These are phyloP conservation scores for Podarcis lilfordi DNA, from an alignment of 2,797 vertebrate genomes.

Conservation along the genomic window DNA sequence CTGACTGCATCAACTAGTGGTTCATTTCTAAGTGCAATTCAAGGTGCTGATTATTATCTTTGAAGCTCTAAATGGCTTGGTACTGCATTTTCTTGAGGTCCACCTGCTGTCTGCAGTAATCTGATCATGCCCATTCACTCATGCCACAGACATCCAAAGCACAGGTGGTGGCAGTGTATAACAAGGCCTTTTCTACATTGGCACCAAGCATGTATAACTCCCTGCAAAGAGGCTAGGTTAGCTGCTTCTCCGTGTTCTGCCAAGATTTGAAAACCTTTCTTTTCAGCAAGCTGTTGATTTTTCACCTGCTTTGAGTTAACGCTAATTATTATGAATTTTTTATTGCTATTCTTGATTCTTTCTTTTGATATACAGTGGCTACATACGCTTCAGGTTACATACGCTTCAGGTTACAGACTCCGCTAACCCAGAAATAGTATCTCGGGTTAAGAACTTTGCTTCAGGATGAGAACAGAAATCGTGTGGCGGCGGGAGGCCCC, in stretches of 20 bases:
- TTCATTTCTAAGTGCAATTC: background rate
- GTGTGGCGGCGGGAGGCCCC: no score
- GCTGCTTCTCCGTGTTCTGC: background rate
- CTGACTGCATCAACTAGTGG: no score
- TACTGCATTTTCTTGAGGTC: background rate
- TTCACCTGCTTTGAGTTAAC: background rate
- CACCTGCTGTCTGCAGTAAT: no score
- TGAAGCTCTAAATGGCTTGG: background rate
- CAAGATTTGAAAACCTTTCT: background rate
- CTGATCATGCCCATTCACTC: no score
- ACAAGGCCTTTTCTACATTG: background rate
- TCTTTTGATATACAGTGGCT: background rate
- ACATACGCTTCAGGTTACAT: no score
- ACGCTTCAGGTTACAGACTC: no score
- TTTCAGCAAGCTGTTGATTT: background rate
- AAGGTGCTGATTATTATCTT: background rate
- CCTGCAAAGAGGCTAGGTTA: background rate
- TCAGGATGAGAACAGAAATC: no score
- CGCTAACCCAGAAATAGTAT: no score
- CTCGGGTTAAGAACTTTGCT: no score
- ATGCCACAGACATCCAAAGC: no score
- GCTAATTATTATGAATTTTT: no score
- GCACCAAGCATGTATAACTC: background rate
- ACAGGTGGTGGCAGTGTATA: background rate
- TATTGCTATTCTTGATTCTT: background rate